phyloP scores from a whole-genome alignment of 2,888 invertebrate species.

The Troides oblongomaculatus region DNA sequence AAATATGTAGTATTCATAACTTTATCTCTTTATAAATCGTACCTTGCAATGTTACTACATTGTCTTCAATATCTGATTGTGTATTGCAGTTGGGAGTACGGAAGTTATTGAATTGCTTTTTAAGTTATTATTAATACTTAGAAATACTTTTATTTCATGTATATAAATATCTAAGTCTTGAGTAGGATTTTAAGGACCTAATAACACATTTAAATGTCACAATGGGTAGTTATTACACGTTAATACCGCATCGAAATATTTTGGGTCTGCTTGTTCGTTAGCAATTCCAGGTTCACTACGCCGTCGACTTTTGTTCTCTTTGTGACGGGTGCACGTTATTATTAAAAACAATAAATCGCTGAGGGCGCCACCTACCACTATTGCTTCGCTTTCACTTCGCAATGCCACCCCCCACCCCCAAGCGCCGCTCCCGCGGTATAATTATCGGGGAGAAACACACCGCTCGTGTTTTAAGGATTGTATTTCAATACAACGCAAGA shows the following conservation, averaged over 20 bases:
- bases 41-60: no score
- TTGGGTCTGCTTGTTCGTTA: not conserved
- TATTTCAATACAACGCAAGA: conserved; percentile 37
- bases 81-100: no score
- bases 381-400: conserved; percentile 74
- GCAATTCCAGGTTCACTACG: conserved; percentile 46
- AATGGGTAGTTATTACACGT: not conserved
- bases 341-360: conserved; percentile 81
- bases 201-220: not conserved
- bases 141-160: not conserved
- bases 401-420: conserved; percentile 44
- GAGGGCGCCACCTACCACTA: conserved; percentile 76
- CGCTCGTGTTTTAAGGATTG: conserved; percentile 51
- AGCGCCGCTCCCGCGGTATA: conserved; percentile 38
- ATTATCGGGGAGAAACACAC: conserved; percentile 48
- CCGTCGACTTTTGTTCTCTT: conserved; percentile 75
- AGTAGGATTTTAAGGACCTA: not conserved
- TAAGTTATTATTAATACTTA: not conserved
- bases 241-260: not conserved
- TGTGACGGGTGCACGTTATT: conserved; percentile 78
- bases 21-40: no score
- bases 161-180: not conserved
- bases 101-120: no score
- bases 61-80: no score
- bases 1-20: no score